These are phyloP conservation scores for Sminthurinus aureus DNA, from an alignment of 2,888 invertebrate species.

Conservation along the genomic window DNA sequence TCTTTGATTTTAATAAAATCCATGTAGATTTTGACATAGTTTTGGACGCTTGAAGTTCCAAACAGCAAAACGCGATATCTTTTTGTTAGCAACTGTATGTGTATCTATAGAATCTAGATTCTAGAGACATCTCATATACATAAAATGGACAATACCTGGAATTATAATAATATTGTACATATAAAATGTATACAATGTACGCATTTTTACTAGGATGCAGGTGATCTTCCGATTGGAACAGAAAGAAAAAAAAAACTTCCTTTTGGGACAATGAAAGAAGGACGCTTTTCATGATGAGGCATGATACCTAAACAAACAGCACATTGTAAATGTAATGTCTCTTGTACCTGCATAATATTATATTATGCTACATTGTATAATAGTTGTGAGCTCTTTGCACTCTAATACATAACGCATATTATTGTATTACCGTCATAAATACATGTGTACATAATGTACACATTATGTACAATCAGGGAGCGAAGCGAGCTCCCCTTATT, in stretches of 20 bases:
- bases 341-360: background rate
- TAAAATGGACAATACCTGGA: background rate
- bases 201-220: conserved; percentile 14
- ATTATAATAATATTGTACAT: background rate
- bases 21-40: too few relatives aligned
- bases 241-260: conserved; percentile 28
- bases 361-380: background rate
- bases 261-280: conserved; percentile 34
- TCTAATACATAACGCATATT: background rate
- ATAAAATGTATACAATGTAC: background rate
- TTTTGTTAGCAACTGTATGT: too few relatives aligned
- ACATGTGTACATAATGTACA: too few relatives aligned
- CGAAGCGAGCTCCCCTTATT: too few relatives aligned
- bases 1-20: too few relatives aligned
- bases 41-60: too few relatives aligned
- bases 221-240: conserved; percentile 36
- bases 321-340: too few relatives aligned
- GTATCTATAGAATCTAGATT: too few relatives aligned
- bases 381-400: too few relatives aligned
- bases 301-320: conserved; percentile 38
- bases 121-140: too few relatives aligned
- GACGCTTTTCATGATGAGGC: conserved; percentile 31
- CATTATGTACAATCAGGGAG: too few relatives aligned
- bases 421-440: background rate
- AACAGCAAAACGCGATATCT: too few relatives aligned